Base-by-base conservation (phyloP, 2,888 invertebrate species). In the Drosophila gaucha region DNA sequence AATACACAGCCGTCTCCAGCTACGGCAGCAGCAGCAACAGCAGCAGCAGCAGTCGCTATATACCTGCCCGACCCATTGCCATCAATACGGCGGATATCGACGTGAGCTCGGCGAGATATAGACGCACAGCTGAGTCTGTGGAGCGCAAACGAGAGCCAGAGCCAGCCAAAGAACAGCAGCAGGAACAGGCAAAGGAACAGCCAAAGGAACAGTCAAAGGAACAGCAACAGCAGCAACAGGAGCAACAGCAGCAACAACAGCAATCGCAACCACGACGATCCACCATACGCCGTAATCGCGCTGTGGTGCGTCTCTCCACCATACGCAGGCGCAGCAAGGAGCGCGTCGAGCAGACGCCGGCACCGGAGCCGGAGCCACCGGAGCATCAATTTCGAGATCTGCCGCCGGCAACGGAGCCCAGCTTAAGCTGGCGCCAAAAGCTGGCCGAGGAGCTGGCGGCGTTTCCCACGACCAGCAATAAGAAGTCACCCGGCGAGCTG, bases 81-180 rank as follows among this genome's bases (percentile, higher is more conserved):
- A 96, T 96, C 69, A 96, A 96, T 90, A 96, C 97, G 2, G 96
- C 96, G 28, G 96, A 96, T 89, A 97, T 97, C 74, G 97, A 97
- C 90, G 96, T 97, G 0, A 95, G 96, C 0, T 94, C 94, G 68
- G 93, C 95, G 67, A 93, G 93, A 80, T 95, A 94, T 80, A 66
- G 89, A 2, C 83, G 83, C 14, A 20, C 69, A 0, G 62, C 69
- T 9, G 65, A 75, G 54, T 41, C 22, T 4, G 49, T 31, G 33
- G 59, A 74, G 6, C 49, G 18, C 12, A 62, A 51, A 20, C 63
- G 31, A 3, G 78, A 57, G 35, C 38, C 31, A 16, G 63, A 38
- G 18, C 1, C 9, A 8, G n/a, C n/a, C 18, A 64, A 63, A 24
- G 47, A 70, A 6, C 52, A 33, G 18, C 52, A 54, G 22, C 52